A percentile compares a stretch with the other conserved stretches of the same genome.
phyloP scores from a whole-genome alignment of 2,113 vertebrate genomes.

The Ailurus styani region DNA sequence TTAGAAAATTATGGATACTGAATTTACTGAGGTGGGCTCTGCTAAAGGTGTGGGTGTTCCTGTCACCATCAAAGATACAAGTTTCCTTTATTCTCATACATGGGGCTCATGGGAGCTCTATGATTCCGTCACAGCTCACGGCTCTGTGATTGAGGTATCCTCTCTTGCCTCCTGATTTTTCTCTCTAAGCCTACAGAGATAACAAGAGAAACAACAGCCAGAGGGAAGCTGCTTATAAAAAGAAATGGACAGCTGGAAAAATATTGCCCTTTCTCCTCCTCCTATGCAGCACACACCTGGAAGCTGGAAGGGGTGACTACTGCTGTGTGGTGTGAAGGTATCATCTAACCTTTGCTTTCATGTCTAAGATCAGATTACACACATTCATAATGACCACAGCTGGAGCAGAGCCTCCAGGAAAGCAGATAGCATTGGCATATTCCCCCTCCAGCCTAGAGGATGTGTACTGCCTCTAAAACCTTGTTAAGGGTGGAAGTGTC shows the following conservation, averaged over 20 bases:
- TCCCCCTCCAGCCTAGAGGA: constrained; percentile 29
- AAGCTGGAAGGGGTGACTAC: constrained; percentile 43
- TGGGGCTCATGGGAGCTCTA: background rate
- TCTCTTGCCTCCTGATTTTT: background rate
- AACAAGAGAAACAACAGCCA: background rate
- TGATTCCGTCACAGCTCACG: background rate
- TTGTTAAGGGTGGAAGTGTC: background rate
- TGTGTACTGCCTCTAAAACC: constrained; percentile 34
- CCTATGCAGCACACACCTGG: background rate
- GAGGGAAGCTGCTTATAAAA: background rate
- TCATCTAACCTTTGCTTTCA: constrained; percentile 37
- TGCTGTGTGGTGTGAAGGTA: constrained; percentile 46
- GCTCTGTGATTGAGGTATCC: background rate
- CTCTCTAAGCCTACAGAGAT: background rate
- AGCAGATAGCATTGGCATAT: constrained; percentile 33
- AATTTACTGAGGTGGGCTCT: background rate
- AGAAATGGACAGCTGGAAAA: background rate
- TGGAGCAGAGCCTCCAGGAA: constrained; percentile 68
- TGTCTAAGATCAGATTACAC: constrained; percentile 68
- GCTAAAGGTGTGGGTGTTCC: background rate
- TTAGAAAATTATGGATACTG: background rate
- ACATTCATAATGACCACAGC: constrained; percentile 60
- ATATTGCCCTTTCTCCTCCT: too few relatives aligned
- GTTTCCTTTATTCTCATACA: background rate
- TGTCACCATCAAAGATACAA: background rate